phyloP scores from a whole-genome alignment of 2,888 invertebrate genomes.

The Philaethria dido region DNA sequence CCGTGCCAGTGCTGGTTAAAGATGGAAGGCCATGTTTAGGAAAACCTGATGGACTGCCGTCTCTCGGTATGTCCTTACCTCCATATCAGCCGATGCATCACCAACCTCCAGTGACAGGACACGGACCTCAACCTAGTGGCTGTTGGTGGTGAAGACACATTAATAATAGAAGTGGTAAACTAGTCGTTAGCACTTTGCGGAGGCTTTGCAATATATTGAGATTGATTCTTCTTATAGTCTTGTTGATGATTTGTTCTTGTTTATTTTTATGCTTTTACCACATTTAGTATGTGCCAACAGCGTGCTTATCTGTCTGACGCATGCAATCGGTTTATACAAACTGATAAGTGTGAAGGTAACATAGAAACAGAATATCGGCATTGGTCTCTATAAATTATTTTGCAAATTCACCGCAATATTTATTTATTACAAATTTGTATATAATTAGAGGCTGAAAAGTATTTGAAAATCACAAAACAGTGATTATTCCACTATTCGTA shows the following conservation, averaged over 20 bases:
- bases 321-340: slow-evolving; percentile 48
- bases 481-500: neutral
- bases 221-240: slow-evolving; percentile 13
- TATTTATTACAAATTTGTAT: slow-evolving; percentile 28
- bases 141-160: slow-evolving; percentile 82
- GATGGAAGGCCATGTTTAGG: slow-evolving; percentile 96
- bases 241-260: slow-evolving; percentile 36
- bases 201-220: slow-evolving; percentile 44
- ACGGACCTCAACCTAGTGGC: slow-evolving; percentile 68
- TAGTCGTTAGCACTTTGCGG: slow-evolving; percentile 60
- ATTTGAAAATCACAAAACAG: neutral
- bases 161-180: slow-evolving; percentile 50
- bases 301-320: slow-evolving; percentile 49
- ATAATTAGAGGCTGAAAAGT: neutral
- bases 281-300: slow-evolving; percentile 41
- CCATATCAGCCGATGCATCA: slow-evolving; percentile 79
- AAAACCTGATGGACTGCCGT: slow-evolving; percentile 80
- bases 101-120: slow-evolving; percentile 67
- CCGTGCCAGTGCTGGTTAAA: slow-evolving; percentile 96
- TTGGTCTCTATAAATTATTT: slow-evolving; percentile 41
- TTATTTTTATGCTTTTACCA: slow-evolving; percentile 40
- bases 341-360: slow-evolving; percentile 48
- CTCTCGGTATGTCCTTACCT: slow-evolving; percentile 76
- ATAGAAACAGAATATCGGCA: slow-evolving; percentile 47
- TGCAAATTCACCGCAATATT: slow-evolving; percentile 37